These are phyloP conservation scores for Cecropterus lyciades DNA, from an alignment of 1,140 invertebrate species.

Conservation along the genomic window DNA sequence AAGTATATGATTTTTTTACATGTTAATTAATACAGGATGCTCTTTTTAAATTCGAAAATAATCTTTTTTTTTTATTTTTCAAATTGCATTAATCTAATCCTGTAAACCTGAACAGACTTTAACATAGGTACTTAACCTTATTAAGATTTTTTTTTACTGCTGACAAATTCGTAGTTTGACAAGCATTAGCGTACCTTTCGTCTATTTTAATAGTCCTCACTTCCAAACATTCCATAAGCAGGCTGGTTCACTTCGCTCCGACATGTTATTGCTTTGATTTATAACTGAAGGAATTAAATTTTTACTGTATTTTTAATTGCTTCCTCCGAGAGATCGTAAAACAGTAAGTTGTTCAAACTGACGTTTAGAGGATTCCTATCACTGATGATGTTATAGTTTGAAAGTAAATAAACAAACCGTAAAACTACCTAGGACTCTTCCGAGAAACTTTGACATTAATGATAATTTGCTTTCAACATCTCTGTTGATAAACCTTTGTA, in stretches of 20 bases:
- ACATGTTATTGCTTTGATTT: slow-evolving; percentile 57
- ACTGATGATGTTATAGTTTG: slow-evolving; percentile 40
- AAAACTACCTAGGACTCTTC: slow-evolving; percentile 10
- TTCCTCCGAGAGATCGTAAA: slow-evolving; percentile 63
- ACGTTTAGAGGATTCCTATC: slow-evolving; percentile 40
- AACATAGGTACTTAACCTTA: no score
- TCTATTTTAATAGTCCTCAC: slow-evolving; percentile 2
- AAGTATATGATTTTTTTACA: no score
- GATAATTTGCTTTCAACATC: neutral
- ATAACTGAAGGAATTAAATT: slow-evolving; percentile 57
- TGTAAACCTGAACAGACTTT: no score
- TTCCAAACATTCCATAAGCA: slow-evolving; percentile 22
- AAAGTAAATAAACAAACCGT: slow-evolving; percentile 47
- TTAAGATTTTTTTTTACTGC: no score
- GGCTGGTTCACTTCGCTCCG: slow-evolving; percentile 27
- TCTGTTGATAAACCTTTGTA: no score
- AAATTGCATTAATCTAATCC: no score
- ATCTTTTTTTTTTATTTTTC: no score
- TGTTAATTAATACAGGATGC: no score
- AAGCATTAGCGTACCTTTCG: neutral
- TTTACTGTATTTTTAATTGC: slow-evolving; percentile 64
- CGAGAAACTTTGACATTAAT: neutral
- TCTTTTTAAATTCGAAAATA: no score
- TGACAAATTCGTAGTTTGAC: neutral
- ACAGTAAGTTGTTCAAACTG: slow-evolving; percentile 45